Evolutionary conservation across 1,140 invertebrate genomes (phyloP).

Genomic region (Leptinotarsa lineolata): DNA sequence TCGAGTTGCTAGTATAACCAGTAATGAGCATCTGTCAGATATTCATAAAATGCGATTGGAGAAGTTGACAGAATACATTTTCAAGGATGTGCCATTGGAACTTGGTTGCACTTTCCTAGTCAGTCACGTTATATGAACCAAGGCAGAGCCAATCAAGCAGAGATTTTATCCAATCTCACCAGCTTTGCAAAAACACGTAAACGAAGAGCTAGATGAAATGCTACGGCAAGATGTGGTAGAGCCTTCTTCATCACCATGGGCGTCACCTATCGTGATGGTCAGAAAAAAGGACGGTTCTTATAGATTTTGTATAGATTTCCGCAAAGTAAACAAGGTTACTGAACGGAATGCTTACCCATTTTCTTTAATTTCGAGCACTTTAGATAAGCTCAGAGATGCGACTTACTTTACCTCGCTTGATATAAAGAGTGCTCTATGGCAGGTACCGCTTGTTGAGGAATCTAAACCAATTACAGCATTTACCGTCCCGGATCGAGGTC

Average conservation of each 20-base stretch:
- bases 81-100: background rate
- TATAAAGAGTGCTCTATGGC: slow-evolving; percentile 46
- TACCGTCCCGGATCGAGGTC: slow-evolving; percentile 40
- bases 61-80: background rate
- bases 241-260: no score
- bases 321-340: slow-evolving; percentile 37
- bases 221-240: background rate
- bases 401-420: slow-evolving; percentile 41
- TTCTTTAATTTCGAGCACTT: slow-evolving; percentile 17
- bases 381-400: slow-evolving; percentile 17
- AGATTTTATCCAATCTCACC: slow-evolving; percentile 40
- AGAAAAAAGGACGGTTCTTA: background rate
- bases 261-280: no score
- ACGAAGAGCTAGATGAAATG: slow-evolving; percentile 28
- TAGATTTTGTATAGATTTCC: slow-evolving; percentile 8
- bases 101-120: background rate
- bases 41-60: background rate
- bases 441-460: slow-evolving; percentile 42
- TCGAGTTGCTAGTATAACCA: slow-evolving; percentile 33
- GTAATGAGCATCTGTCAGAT: slow-evolving; percentile 28
- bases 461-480: slow-evolving; percentile 48
- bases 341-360: slow-evolving; percentile 23
- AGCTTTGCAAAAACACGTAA: slow-evolving; percentile 34
- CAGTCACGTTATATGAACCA: background rate
- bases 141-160: slow-evolving; percentile 38